A percentile compares a stretch with the other conserved stretches of the same genome.
Conservation (phyloP, 2,888 invertebrate species). For the Elysia crispata region DNA sequence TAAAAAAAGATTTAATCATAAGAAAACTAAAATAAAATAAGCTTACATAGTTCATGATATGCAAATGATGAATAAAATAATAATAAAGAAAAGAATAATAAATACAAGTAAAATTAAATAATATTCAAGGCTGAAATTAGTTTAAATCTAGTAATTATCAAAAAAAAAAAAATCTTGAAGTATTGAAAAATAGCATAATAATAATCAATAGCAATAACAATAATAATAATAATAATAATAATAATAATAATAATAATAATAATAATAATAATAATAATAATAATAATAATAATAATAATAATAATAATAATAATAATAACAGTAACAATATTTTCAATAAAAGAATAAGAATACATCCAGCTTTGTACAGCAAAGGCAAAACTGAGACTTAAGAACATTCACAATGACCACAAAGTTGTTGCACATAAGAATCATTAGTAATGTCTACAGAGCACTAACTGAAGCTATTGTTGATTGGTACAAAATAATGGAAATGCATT, state of each 20-base stretch:
- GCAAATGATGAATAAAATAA: not conserved
- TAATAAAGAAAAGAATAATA: not conserved
- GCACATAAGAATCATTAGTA: not conserved
- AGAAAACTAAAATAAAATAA: not conserved
- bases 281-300: slow-evolving; percentile 16
- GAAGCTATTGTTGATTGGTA: no score
- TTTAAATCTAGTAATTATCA: no score
- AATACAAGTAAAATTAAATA: no score
- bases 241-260: slow-evolving; percentile 30
- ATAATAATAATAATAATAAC: not conserved
- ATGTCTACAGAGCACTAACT: not conserved
- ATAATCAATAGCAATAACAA: not conserved
- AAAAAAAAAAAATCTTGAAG: no score
- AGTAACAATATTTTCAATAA: not conserved
- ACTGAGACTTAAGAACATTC: not conserved
- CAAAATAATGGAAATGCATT: no score
- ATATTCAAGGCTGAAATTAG: no score
- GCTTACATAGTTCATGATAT: not conserved
- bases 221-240: slow-evolving; percentile 2
- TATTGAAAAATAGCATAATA: no score
- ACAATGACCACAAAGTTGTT: slow-evolving; percentile 1
- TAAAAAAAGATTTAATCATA: not conserved
- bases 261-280: slow-evolving; percentile 18
- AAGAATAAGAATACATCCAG: slow-evolving; percentile 21
- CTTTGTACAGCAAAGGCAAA: slow-evolving; percentile 32